Percentiles rank a stretch among this genome's conserved stretches.
phyloP scores from a whole-genome alignment of 2,113 vertebrate species.

The Carlito syrichta region DNA sequence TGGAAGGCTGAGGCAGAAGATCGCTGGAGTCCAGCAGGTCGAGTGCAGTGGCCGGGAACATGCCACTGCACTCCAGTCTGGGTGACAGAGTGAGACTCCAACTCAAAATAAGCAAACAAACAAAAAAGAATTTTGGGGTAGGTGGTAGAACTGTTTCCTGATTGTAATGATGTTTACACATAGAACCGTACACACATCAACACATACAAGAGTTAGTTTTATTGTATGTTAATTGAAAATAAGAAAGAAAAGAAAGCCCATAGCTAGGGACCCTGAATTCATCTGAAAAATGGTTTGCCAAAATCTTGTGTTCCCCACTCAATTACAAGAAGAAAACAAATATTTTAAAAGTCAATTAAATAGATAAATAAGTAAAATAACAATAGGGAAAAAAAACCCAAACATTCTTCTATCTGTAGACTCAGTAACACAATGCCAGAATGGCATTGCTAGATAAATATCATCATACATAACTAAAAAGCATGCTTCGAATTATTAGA shows the following conservation, averaged over 20 bases:
- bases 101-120: too few species aligned
- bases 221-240: background rate
- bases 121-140: background rate
- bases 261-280: background rate
- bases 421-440: background rate
- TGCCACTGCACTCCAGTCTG: too few species aligned
- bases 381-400: background rate
- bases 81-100: too few species aligned
- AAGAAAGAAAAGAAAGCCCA: background rate
- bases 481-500: background rate
- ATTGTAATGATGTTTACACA: background rate
- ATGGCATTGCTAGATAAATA: background rate
- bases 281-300: background rate
- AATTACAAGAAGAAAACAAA: background rate
- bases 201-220: background rate
- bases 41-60: too few species aligned
- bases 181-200: background rate
- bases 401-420: background rate
- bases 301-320: background rate
- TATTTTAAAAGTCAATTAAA: background rate
- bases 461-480: background rate
- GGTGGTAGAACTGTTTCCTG: background rate
- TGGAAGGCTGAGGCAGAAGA: too few species aligned
- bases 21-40: too few species aligned
- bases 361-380: background rate